A percentile compares a stretch with the other conserved stretches of the same genome.
Evolutionary conservation across 2,113 vertebrate genomes (phyloP).

Genomic region (Thymallus thymallus): DNA sequence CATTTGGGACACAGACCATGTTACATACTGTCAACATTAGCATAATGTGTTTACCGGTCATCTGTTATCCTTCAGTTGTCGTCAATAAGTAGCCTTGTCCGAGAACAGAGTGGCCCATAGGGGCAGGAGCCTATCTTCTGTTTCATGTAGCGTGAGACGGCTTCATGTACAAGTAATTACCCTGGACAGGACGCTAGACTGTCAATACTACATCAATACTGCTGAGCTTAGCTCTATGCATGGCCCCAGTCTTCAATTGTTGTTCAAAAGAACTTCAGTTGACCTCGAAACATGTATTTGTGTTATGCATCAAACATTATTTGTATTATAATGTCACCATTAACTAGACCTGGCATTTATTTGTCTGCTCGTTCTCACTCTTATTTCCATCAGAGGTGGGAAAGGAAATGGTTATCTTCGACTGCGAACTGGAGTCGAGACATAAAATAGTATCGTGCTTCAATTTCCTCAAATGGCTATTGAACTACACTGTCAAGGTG

Average conservation of each 20-base stretch:
- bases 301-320: not conserved
- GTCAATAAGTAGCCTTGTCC: not conserved
- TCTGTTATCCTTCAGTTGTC: no score
- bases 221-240: slow-evolving; percentile 12
- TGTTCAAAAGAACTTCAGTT: no score
- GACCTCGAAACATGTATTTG: no score
- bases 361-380: not conserved
- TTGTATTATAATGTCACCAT: not conserved
- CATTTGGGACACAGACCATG: slow-evolving; percentile 9
- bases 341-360: not conserved
- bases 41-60: slow-evolving; percentile 32
- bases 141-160: no score
- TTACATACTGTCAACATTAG: slow-evolving; percentile 24
- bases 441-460: no score
- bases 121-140: no score
- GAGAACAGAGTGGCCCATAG: no score
- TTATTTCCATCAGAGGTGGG: not conserved
- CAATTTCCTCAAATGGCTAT: no score
- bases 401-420: not conserved
- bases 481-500: no score
- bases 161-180: no score
- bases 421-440: not conserved
- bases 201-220: slow-evolving; percentile 52
- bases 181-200: no score
- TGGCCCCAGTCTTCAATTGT: no score